Conservation (phyloP, 2,113 vertebrate species). For the Nibea coibor region DNA sequence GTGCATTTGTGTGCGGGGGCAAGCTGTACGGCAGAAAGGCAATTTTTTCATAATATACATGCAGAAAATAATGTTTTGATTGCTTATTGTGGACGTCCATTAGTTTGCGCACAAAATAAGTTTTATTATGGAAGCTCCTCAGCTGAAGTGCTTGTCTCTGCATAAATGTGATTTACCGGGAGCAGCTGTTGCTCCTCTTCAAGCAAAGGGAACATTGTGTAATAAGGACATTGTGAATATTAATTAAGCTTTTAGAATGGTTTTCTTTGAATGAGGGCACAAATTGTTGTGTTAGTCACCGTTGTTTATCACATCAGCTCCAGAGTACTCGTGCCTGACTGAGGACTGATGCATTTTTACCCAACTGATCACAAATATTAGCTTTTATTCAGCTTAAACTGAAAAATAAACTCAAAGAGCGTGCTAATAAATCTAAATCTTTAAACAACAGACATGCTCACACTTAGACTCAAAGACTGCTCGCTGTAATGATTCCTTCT, state of each 20-base stretch:
- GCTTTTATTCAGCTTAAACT: too few relatives aligned
- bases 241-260: conserved; percentile 13
- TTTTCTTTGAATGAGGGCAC: conserved; percentile 17
- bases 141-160: conserved; percentile 16
- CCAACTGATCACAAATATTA: background rate
- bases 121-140: conserved; percentile 14
- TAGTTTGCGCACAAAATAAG: conserved; percentile 15
- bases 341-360: background rate
- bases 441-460: background rate
- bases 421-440: background rate
- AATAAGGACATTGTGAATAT: conserved; percentile 32
- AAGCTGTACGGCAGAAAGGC: background rate
- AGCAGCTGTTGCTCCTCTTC: conserved; percentile 26
- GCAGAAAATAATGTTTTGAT: background rate
- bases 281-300: background rate
- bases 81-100: background rate
- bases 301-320: conserved; percentile 7
- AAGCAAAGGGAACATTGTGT: conserved; percentile 36
- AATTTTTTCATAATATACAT: background rate
- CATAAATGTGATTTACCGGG: conserved; percentile 22
- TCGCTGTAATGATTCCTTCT: background rate
- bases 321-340: background rate
- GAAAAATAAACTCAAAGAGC: too few relatives aligned
- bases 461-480: background rate
- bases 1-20: background rate